Base-by-base conservation (phyloP, 2,888 invertebrate species). In the Monoplex corrugatus region DNA sequence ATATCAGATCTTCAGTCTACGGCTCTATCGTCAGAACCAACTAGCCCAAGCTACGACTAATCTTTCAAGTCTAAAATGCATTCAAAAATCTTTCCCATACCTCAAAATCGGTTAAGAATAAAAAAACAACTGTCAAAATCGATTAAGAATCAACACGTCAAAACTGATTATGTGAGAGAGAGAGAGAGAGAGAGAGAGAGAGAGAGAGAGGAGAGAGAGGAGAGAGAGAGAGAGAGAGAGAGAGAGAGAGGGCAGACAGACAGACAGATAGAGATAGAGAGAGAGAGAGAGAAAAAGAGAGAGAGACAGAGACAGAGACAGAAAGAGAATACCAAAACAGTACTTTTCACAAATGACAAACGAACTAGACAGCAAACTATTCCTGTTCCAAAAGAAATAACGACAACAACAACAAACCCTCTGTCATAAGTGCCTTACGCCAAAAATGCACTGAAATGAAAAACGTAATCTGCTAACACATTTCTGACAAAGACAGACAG, bases 201-300 rank as follows among this genome's bases (percentile, higher is more conserved):
- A 50, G 50, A 50, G 8, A 16, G 50, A 50, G 50, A 50, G 16
- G 8, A 68, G 68, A 68, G 68, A 68, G 68, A 5, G 28, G 80
- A 40, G 40, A 38, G 80, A 40, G 80, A 38, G 40, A 19, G 80
- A 40, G 40, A 40, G 23, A 10, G 40, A 40, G 80, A 40, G 80
- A 40, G 43, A 23, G 80, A 40, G 80, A 40, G 80, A 40, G 80
- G 8, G 43, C 3, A n/a, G n/a, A n/a, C n/a, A n/a, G 80, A 40
- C 43, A 40, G 80, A 23, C 28, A 23, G 43, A 40, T 40, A 40
- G 80, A 40, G 80, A 40, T 40, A 40, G 68, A 16, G 68, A 86
- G 57, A 86, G 68, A 50, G 57, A 63, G 35, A 63, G 40, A 57
- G 57, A 63, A 35, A 63, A 40, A 63, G 68, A 63, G 86, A 35